Evolutionary conservation across 37 sponge, comb jelly and placozoan genomes (phyloP), one percentile per base, ranked within the genome.

Genomic region (Crambe crambe): DNA sequence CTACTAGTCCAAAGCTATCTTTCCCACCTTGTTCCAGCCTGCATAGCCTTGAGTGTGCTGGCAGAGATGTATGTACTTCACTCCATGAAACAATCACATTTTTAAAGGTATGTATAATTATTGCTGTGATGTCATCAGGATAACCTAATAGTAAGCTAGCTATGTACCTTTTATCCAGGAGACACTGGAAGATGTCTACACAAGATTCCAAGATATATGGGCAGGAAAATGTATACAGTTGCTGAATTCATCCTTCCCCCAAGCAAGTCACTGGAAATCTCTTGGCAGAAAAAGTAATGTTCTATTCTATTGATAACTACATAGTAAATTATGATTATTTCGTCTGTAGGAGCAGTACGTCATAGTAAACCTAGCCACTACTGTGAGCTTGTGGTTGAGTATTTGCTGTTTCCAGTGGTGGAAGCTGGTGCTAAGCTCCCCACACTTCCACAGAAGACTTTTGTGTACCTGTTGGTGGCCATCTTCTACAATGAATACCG

Each of bases 351-450:
- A 42, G 9, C 2, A 47, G 4, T 3, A 15, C 27, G 37, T 26
- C 41, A 36, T 9, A 22, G 20, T 34, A 35, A 35, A 23, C 77
- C 76, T 8, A 76, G 77, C 29, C 17, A 21, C 34, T 84, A 76
- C 70, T 70, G 60, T 70, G 61, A 76, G 0, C 40, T 39, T 4
- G 29, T 84, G 0, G 31, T 84, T 30, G 59, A 40, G 34, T n/a
- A 76, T 27, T 38, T 84, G 18, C 30, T 84, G 15, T 20, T 76
- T 18, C 84, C 84, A 58, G n/a, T 56, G 23, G 35, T 69, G 42
- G 77, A 84, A 37, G 84, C 84, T 29, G 70, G 59, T 20, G 18
- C 22, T 25, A 23, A 6, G 20, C 42, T 84, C 4, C 47, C 73
- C 35, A 67, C 59, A 3, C 6, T 39, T 6, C 42, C 68, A 3